These are phyloP conservation scores for Pedetes capensis DNA, from an alignment of 2,113 vertebrate genomes.

Conservation along the genomic window DNA sequence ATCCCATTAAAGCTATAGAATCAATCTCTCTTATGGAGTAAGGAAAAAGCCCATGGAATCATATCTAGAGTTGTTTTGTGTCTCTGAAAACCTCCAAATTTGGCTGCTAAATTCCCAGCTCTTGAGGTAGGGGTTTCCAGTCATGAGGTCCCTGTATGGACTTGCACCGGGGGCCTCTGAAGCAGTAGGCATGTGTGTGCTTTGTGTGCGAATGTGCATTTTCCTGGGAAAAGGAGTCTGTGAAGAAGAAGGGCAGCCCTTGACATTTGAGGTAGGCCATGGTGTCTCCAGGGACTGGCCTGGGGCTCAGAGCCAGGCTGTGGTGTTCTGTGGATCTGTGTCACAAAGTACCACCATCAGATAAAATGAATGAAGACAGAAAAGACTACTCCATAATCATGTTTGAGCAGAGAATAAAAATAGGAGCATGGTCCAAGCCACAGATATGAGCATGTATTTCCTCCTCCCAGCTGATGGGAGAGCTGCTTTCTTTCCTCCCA, in stretches of 20 bases:
- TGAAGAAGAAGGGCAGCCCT: neutral
- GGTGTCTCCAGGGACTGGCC: neutral
- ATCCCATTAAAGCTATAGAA: neutral
- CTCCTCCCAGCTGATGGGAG: neutral
- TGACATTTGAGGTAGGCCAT: neutral
- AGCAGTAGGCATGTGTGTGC: neutral
- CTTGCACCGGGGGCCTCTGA: neutral
- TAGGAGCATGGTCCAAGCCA: neutral
- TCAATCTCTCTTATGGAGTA: neutral
- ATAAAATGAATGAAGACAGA: neutral
- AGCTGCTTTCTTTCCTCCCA: neutral
- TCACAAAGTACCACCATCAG: neutral
- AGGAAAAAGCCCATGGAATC: neutral
- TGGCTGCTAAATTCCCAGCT: neutral
- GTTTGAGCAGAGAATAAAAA: constrained; percentile 5
- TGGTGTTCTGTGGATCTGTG: neutral
- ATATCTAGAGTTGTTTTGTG: neutral
- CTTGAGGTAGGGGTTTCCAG: neutral
- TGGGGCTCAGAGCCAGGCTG: neutral
- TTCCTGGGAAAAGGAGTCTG: neutral
- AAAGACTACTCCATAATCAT: neutral
- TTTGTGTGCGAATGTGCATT: neutral
- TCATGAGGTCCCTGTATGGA: neutral
- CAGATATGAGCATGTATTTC: neutral
- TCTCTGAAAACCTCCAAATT: neutral